Evolutionary conservation across 2,113 vertebrate species (phyloP), one percentile per base, ranked within the genome.

Genomic region (Lethenteron camtschaticum): DNA sequence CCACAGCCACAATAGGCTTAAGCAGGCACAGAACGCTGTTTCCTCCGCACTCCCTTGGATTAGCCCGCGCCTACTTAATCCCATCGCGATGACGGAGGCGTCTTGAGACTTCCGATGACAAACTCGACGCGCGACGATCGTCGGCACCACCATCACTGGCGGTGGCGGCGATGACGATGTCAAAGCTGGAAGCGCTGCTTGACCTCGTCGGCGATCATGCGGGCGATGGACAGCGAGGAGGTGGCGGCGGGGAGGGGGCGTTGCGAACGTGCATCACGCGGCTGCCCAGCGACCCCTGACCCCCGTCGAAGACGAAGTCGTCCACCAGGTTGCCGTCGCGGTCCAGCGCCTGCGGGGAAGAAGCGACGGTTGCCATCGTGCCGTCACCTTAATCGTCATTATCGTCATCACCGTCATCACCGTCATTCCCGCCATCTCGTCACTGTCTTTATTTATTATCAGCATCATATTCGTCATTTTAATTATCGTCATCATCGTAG

Each of bases 231-330:
- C 1, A 99, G 82, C 9, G 90, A 94, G 68, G 94, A 96, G 69
- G 92, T 99, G 12, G 92, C 94, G 0, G 94, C 94, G 0, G 94
- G 0, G 94, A 99, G 2, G 94, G 94, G 1, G 94, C 92, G 2
- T 97, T 99, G 20, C 94, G 81, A 73, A 97, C 87, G 0, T 99
- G 94, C 16, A 99, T 87, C 70, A 99, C 77, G 1, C 83, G 79
- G 55, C 82, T 82, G 12, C 83, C 88, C 1, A 87, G 75, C 1
- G 77, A 79, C 1, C 89, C 90, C 0, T 77, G 59, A n/a, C 92
- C 92, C 2, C 85, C 85, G 1, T 95, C 90, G 9, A 97, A 99
- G 63, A 97, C 87, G 68, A 99, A 96, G 73, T 99, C 94, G 6
- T 99, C 92, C 70, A 99, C 80, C 1, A 99, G 76, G 69, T 87